Base-by-base conservation (phyloP, 2,888 invertebrate species). In the Petrophora chlorosata region DNA sequence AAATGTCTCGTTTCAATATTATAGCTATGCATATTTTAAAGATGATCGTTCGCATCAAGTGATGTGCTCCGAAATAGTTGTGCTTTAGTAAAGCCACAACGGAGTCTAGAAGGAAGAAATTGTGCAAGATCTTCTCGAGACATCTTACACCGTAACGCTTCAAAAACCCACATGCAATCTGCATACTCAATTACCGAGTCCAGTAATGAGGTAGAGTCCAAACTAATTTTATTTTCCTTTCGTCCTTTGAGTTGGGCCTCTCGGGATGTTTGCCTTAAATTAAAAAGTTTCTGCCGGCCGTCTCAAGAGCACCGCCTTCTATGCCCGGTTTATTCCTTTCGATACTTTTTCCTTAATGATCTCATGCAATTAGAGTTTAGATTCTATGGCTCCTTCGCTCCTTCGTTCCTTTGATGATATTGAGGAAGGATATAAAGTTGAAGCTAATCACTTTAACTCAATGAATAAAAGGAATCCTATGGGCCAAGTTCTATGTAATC, bases 221-320 rank as follows among this genome's bases (percentile, higher is more conserved):
- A 79, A 78, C 78, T 77, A 78, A 78, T 82, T 84, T 82, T 82
- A 79, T 81, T 81, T 82, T 71, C 73, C 69, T 67, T 56, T 59
- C 67, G 67, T 76, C 73, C 75, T 82, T 83, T 80, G 78, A 79
- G 70, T 64, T 59, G 52, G 66, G 64, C 74, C 75, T 76, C 76
- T 75, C 29, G 69, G 68, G 73, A 81, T 79, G 77, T 82, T 84
- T 79, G 76, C 74, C 67, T 83, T 79, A 73, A 82, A 83, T 82
- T 83, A 81, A 85, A 85, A 85, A 85, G 76, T 83, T 85, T 76
- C 69, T 64, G 59, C 65, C 70, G 59, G 64, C 61, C 66, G 69
- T 72, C 73, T 74, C 68, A 59, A 78, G 74, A 70, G 67, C 50
- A 61, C 73, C 70, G 38, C 53, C 61, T 48, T 55, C 49, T 60